Evolutionary conservation across 53 echinoderm and acorn worm genomes (phyloP), one percentile per base, ranked within the genome.

Genomic region (Henricia sp.): DNA sequence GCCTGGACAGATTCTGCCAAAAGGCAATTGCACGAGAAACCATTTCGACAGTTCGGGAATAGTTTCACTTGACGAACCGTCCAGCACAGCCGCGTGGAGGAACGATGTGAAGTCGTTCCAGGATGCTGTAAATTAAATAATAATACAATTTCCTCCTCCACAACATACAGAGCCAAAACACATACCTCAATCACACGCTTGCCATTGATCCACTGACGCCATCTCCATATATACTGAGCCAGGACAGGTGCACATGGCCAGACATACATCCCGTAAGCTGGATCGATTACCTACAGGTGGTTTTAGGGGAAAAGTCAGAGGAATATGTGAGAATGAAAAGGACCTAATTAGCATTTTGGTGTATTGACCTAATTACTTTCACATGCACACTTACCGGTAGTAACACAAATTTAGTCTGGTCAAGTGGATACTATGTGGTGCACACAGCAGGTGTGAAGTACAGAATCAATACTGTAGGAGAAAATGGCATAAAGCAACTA

Each of bases 221-320:
- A 43, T 24, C 51, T 65, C 92, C 90, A 94, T 19, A 96, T 37
- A 51, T 90, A 96, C 74, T 96, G 94, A 19, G 96, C 94, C 24
- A 96, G 65, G 1, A 96, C 94, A 56, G 92, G 91, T 35, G 96
- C 96, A 77, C 85, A 90, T 8, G 96, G 94, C 96, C 96, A 96
- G 2, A 93, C 88, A 30, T 96, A 96, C 96, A 96, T 96, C 8
- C 96, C 94, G 86, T 96, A 96, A 23, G 88, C 77, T 33, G 94
- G 91, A 87, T 96, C 96, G 38, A 94, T 65, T 19, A 96, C 87
- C 96, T 96, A 66, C 19, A 70, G 11, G 38, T 68, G 65, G n/a
- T n/a, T n/a, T n/a, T 41, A 63, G 38, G 36, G 28, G 37, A 70
- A 3, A 36, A 70, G 1, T 11, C n/a, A 14, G 9, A 57, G 6